phyloP scores from a whole-genome alignment of 1,140 invertebrate species.

The Homalodisca vitripennis region DNA sequence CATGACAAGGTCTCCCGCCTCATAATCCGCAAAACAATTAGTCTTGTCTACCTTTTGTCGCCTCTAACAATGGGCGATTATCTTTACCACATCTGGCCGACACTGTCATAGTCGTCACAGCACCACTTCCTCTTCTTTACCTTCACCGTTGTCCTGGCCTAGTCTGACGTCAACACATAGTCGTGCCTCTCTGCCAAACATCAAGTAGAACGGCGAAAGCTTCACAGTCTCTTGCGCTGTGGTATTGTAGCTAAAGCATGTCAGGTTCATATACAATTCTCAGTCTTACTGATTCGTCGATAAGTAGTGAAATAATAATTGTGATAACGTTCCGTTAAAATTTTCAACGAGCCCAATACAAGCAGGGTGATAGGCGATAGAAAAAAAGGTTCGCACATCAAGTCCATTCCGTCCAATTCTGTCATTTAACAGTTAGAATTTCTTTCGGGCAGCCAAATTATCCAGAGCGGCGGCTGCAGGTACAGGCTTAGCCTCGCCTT shows the following conservation, averaged over 20 bases:
- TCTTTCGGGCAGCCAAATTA: not conserved
- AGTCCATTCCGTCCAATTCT: not conserved
- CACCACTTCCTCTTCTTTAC: not conserved
- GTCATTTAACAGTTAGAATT: not conserved
- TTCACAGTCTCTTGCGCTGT: not conserved
- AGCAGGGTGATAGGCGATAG: conserved; percentile 1
- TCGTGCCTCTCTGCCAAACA: not conserved
- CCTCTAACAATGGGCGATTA: not conserved
- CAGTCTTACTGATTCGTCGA: not conserved
- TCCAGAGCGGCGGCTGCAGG: not conserved
- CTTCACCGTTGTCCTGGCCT: not conserved
- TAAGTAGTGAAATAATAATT: not conserved
- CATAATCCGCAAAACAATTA: not conserved
- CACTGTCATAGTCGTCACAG: not conserved
- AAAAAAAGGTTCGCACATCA: not conserved
- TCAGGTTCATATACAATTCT: not conserved
- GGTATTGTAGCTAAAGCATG: not conserved
- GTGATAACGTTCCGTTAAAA: not conserved
- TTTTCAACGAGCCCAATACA: conserved; percentile 10
- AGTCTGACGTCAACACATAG: not conserved
- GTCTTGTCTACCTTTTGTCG: not conserved
- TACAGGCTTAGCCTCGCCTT: not conserved
- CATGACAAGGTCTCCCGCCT: no score
- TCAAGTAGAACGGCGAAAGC: not conserved
- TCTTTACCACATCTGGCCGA: not conserved